Percentiles rank a stretch among this genome's conserved stretches.
Evolutionary conservation across 2,797 vertebrate species (phyloP).

Genomic region (Rhinichthys osculus): DNA sequence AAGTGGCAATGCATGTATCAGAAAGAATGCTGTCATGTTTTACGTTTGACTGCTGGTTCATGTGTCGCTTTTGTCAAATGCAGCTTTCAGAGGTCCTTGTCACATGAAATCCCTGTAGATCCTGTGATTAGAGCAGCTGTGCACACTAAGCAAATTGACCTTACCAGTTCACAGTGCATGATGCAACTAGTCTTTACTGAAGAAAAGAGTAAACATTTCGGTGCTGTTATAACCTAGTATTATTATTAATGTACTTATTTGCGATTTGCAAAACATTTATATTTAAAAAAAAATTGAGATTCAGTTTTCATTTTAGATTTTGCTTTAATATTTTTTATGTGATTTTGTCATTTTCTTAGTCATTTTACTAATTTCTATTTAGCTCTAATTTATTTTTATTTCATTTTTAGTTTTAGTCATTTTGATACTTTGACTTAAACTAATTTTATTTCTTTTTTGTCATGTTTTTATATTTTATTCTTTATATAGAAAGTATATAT

Average conservation of each 20-base stretch:
- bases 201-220: neutral
- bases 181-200: neutral
- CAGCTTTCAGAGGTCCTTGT: constrained; percentile 14
- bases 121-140: constrained; percentile 12
- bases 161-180: neutral
- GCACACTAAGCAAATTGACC: constrained; percentile 7
- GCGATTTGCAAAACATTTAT: too few relatives aligned
- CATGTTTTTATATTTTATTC: neutral
- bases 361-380: neutral
- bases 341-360: neutral
- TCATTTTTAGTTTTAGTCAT: neutral
- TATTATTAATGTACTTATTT: neutral
- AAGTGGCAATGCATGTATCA: neutral
- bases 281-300: neutral
- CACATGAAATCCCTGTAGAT: constrained; percentile 35
- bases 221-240: neutral
- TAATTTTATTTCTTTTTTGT: too few relatives aligned
- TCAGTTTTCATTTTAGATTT: neutral
- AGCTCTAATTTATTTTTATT: too few relatives aligned
- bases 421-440: neutral
- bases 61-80: neutral
- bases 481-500: neutral
- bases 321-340: neutral
- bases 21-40: neutral
- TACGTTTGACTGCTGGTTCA: constrained; percentile 11